Base-by-base conservation (phyloP, 1,140 invertebrate species). In the Danaus melanippus region DNA sequence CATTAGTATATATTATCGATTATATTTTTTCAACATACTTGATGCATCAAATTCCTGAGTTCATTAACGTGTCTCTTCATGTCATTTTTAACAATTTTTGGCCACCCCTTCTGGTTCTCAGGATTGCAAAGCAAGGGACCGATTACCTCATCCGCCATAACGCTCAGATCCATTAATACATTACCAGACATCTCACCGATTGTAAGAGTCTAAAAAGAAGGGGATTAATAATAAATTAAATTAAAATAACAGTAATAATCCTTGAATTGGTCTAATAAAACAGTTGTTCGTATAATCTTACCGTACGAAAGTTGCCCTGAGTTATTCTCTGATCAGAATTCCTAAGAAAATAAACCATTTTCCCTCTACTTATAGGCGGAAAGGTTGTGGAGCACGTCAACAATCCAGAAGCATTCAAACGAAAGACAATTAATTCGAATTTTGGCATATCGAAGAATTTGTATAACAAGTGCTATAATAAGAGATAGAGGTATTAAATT, bases 131-230 rank as follows among this genome's bases (percentile, higher is more conserved):
- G 73, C 9, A 96, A 68, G 12, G 94, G 94, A 6, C 93, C 88
- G 12, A 95, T 90, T 70, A 95, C 94, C 69, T 96, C 92, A 70
- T 96, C 94, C 3, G 95, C 89, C 67, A 96, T 90, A 9, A 92
- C 88, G 15, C 91, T 90, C 0, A 97, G 73, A 73, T 96, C 94
- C 53, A 95, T 93, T 1, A 97, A 84, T 0, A 94, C 92, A 62
- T 92, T 92, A 1, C 91, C 89, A 2, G 93, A 91, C 69, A 97
- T 89, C 78, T 97, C 95, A 8, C 96, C 95, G 62, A 92, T 92
- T n/a, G 93, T 88, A 8, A 96, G 67, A 12, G 51, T 56, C 87
- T 87, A 53, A 41, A 59, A 61, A 12, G 21, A 32, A 5, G 0
- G 21, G 6, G 6, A 32, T 32, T 32, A 32, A 32, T 32, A 32